Conservation (phyloP, 1,140 invertebrate genomes). For the Aporrectodea caliginosa region DNA sequence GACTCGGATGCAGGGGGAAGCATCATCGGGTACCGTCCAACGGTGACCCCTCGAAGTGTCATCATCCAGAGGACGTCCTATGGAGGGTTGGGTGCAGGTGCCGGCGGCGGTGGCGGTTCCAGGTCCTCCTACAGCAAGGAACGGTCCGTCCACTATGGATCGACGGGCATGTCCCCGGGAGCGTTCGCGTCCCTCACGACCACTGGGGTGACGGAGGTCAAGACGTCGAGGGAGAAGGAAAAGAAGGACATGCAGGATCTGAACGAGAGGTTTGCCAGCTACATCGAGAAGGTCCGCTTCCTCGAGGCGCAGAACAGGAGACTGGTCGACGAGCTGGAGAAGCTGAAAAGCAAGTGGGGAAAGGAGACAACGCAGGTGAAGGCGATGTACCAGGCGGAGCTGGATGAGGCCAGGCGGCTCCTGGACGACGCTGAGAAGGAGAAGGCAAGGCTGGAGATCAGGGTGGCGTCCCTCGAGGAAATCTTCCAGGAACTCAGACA, state of each 20-base stretch:
- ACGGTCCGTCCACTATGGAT: slow-evolving; percentile 18
- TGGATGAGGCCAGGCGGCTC: slow-evolving; percentile 40
- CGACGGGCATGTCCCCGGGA: slow-evolving; percentile 1
- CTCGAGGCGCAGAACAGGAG: slow-evolving; percentile 34
- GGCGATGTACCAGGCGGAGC: slow-evolving; percentile 34
- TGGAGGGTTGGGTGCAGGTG: not conserved
- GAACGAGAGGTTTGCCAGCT: slow-evolving; percentile 20
- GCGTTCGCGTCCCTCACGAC: not conserved
- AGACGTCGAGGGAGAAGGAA: slow-evolving; percentile 15
- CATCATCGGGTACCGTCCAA: slow-evolving; percentile 3
- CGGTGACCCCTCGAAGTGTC: slow-evolving; percentile 8
- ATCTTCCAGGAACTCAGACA: slow-evolving; percentile 43
- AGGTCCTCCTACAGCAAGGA: not conserved
- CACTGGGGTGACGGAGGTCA: slow-evolving; percentile 6
- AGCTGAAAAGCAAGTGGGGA: slow-evolving; percentile 32
- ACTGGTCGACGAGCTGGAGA: slow-evolving; percentile 29
- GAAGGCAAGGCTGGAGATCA: slow-evolving; percentile 34
- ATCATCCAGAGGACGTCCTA: slow-evolving; percentile 18
- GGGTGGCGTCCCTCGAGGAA: slow-evolving; percentile 35
- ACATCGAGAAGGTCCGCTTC: slow-evolving; percentile 32
- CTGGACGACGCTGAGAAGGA: slow-evolving; percentile 37
- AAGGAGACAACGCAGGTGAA: slow-evolving; percentile 32
- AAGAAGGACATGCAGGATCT: slow-evolving; percentile 22
- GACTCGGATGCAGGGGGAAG: not conserved
- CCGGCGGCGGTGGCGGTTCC: not conserved